These are phyloP conservation scores for Centropristis striata DNA, from an alignment of 2,113 vertebrate species.

Conservation along the genomic window DNA sequence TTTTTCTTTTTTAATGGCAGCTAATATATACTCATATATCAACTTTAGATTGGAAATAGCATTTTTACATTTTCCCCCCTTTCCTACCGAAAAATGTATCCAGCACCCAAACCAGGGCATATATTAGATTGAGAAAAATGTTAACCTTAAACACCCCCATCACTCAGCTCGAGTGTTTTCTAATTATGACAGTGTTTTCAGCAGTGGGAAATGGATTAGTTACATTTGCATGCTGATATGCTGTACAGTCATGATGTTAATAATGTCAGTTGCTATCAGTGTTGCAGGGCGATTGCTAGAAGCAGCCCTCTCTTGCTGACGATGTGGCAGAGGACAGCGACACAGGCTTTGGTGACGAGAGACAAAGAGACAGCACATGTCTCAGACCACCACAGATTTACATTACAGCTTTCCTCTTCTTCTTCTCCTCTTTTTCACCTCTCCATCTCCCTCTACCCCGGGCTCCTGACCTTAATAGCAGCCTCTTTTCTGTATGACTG, in stretches of 20 bases:
- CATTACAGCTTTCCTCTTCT: constrained; percentile 24
- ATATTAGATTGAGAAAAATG: not conserved
- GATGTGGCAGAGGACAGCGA: constrained; percentile 20
- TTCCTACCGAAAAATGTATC: not conserved
- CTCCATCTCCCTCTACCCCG: not conserved
- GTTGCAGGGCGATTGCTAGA: constrained; percentile 1
- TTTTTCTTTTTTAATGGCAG: not conserved
- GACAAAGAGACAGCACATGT: constrained; percentile 53
- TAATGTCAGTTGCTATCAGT: constrained; percentile 51
- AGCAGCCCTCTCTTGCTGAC: constrained; percentile 6
- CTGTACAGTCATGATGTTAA: constrained; percentile 41
- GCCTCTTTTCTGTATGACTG: constrained; percentile 50
- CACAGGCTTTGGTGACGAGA: constrained; percentile 44
- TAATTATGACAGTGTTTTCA: constrained; percentile 35
- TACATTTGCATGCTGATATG: constrained; percentile 48
- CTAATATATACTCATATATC: not conserved
- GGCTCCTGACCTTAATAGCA: constrained; percentile 65
- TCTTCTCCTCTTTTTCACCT: constrained; percentile 39
- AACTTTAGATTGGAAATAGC: constrained; percentile 4
- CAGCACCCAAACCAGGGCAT: not conserved
- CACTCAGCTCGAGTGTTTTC: constrained; percentile 15
- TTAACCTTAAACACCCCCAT: constrained; percentile 34
- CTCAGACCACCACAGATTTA: constrained; percentile 15
- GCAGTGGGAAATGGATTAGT: constrained; percentile 40
- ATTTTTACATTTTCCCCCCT: constrained; percentile 2